Percentiles rank a stretch among this genome's conserved stretches.
Conservation (phyloP, 2,113 vertebrate species). For the Corvus moneduloides region DNA sequence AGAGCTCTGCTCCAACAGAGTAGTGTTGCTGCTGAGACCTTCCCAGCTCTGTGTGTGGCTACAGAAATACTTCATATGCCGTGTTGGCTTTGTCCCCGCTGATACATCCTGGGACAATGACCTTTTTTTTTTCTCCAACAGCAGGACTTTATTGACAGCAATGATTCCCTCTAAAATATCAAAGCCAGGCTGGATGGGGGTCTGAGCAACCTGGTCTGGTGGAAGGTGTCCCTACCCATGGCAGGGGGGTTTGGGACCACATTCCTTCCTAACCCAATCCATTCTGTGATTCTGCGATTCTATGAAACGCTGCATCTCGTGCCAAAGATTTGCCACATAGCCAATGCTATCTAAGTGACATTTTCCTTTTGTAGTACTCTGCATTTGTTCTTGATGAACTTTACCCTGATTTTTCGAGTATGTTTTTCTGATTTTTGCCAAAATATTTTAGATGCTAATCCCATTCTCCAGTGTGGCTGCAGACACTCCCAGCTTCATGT, state of each 20-base stretch:
- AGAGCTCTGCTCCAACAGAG: not conserved
- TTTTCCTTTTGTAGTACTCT: not conserved
- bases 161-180: not conserved
- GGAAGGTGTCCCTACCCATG: not conserved
- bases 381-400: not conserved
- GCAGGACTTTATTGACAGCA: not conserved
- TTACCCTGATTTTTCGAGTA: not conserved
- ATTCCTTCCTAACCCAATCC: not conserved
- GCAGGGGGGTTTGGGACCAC: not conserved
- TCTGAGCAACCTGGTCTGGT: not conserved
- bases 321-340: not conserved
- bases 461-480: not conserved
- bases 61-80: not conserved
- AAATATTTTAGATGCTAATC: conserved; percentile 24
- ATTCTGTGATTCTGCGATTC: not conserved
- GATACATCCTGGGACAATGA: not conserved
- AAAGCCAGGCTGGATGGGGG: not conserved
- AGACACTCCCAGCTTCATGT: not conserved
- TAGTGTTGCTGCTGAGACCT: not conserved
- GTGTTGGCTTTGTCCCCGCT: not conserved
- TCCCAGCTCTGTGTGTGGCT: not conserved
- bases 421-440: not conserved
- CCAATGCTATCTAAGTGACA: not conserved
- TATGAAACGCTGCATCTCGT: not conserved
- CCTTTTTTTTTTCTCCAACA: not conserved